These are phyloP conservation scores for Chaenogobius annularis DNA, from an alignment of 2,113 vertebrate species.

Conservation along the genomic window DNA sequence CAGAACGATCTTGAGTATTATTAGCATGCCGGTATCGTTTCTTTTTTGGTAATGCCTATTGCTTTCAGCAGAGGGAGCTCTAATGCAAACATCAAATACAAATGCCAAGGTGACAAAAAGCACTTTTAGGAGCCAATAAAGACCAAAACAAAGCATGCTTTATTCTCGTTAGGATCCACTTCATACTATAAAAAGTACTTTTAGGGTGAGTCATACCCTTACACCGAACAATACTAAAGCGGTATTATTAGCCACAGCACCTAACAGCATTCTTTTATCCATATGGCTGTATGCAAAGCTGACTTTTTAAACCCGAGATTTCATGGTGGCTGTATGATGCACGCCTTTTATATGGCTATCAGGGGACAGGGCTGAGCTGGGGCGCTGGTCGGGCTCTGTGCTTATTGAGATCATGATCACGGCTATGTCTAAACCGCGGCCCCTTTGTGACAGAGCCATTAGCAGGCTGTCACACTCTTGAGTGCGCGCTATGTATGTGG, in stretches of 20 bases:
- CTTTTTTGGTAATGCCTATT: too few species aligned
- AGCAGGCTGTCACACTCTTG: constrained; percentile 70
- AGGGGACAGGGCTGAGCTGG: constrained; percentile 56
- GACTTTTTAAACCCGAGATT: constrained; percentile 52
- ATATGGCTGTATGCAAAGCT: constrained; percentile 53
- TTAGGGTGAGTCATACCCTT: constrained; percentile 38
- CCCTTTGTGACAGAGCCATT: constrained; percentile 74
- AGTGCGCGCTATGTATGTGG: constrained; percentile 54
- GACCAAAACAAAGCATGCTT: too few species aligned
- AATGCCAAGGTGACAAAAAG: too few species aligned
- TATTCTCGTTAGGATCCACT: too few species aligned
- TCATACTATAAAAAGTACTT: not conserved
- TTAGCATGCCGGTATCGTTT: too few species aligned
- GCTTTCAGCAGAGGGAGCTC: too few species aligned
- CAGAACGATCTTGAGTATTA: too few species aligned
- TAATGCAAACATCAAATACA: too few species aligned
- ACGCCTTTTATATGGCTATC: constrained; percentile 57
- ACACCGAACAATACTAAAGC: constrained; percentile 38
- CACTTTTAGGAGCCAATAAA: too few species aligned
- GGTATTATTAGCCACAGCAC: constrained; percentile 41
- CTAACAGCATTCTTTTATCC: constrained; percentile 32
- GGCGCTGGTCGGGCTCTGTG: constrained; percentile 55
- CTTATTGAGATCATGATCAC: constrained; percentile 73
- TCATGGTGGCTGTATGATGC: constrained; percentile 45
- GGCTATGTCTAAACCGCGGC: constrained; percentile 71